phyloP scores from a whole-genome alignment of 2,797 vertebrate genomes.

The Cottoperca gobio region DNA sequence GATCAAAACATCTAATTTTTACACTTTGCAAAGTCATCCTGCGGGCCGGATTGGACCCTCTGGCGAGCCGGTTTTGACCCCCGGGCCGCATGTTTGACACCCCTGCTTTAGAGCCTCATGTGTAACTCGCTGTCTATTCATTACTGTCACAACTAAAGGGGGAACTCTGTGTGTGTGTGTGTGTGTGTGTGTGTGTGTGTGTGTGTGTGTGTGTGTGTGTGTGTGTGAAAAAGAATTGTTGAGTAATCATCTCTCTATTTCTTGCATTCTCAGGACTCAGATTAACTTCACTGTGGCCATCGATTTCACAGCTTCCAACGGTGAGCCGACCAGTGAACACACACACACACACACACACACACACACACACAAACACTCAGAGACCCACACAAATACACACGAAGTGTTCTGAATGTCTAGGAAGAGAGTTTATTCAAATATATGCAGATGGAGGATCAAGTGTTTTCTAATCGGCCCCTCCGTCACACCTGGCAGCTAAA shows the following conservation, averaged over 20 bases:
- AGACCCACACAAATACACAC: background rate
- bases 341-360: constrained; percentile 10
- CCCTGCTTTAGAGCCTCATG: no score
- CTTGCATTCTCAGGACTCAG: constrained; percentile 92
- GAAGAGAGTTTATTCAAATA: constrained; percentile 69
- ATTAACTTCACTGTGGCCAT: constrained; percentile 99
- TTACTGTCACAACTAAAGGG: constrained; percentile 20
- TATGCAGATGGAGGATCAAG: constrained; percentile 69
- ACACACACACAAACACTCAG: constrained; percentile 2
- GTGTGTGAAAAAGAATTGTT: background rate
- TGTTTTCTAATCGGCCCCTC: constrained; percentile 69
- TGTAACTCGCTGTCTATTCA: constrained; percentile 1
- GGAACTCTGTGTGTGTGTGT: constrained; percentile 19
- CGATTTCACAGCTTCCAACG: constrained; percentile 99
- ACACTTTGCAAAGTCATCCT: no score
- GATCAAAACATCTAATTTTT: no score
- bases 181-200: constrained; percentile 13
- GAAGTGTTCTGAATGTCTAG: background rate
- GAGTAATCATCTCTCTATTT: constrained; percentile 51
- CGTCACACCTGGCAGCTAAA: constrained; percentile 64
- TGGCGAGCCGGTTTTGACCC: no score
- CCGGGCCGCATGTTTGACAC: no score
- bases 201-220: constrained; percentile 13
- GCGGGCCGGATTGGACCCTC: no score
- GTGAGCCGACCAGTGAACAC: constrained; percentile 82